Evolutionary conservation across 2,797 vertebrate species (phyloP).

Genomic region (Miichthys miiuy): DNA sequence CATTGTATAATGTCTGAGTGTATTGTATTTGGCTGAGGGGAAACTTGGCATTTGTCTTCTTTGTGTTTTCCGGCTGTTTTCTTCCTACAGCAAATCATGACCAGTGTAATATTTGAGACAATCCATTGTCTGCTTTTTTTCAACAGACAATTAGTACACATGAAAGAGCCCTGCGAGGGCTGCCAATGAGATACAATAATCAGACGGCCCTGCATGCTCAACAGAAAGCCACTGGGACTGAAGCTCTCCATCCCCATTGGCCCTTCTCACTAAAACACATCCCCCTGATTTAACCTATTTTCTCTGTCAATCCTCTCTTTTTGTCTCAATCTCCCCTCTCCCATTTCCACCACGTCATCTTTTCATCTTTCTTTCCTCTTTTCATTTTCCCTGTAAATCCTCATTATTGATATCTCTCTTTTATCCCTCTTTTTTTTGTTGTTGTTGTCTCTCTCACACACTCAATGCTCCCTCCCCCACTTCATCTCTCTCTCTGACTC

Average conservation of each 20-base stretch:
- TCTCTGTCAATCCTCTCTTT: slow-evolving; percentile 60
- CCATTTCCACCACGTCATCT: slow-evolving; percentile 20
- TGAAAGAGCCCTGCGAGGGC: slow-evolving; percentile 33
- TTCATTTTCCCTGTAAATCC: slow-evolving; percentile 67
- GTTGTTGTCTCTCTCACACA: slow-evolving; percentile 29
- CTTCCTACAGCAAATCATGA: slow-evolving; percentile 37
- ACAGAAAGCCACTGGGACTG: slow-evolving; percentile 29
- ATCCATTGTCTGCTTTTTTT: slow-evolving; percentile 60
- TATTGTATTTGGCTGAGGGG: slow-evolving; percentile 5
- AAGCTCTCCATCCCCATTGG: slow-evolving; percentile 16
- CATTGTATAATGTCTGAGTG: slow-evolving; percentile 12
- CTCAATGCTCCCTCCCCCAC: slow-evolving; percentile 42
- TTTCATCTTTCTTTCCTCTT: slow-evolving; percentile 39
- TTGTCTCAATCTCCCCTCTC: slow-evolving; percentile 47
- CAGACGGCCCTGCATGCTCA: slow-evolving; percentile 43
- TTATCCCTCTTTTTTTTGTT: slow-evolving; percentile 41
- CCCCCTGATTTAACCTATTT: slow-evolving; percentile 62
- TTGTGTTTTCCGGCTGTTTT: slow-evolving; percentile 34
- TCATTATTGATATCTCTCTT: slow-evolving; percentile 44
- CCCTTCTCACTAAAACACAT: slow-evolving; percentile 51
- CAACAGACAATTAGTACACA: slow-evolving; percentile 61
- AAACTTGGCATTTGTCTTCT: slow-evolving; percentile 30
- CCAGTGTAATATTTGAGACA: slow-evolving; percentile 42
- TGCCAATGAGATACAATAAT: slow-evolving; percentile 67
- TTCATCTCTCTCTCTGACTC: slow-evolving; percentile 47